Base-by-base conservation (phyloP, 92 coral and sea anemone species). In the Phenganax stokvisi region DNA sequence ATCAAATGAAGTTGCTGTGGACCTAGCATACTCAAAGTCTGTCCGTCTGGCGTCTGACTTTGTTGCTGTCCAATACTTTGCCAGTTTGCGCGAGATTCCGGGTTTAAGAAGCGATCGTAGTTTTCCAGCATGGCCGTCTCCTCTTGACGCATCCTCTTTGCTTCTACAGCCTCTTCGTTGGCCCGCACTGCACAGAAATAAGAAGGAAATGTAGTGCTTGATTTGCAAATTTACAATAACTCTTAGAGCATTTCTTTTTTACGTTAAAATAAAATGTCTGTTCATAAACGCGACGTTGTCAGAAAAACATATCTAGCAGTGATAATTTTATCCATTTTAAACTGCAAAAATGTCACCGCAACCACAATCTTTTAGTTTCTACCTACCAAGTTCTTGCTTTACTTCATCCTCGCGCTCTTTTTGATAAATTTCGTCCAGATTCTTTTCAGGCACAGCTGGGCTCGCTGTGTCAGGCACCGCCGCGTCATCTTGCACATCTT, bases 381-480 rank as follows among this genome's bases (percentile, higher is more conserved):
- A 79, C 83, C 10, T 64, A 79, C 83, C 83, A 16, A 79, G 83
- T 54, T 79, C 83, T 56, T 79, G 44, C 10, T 51, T 44, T 37
- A 79, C 83, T 4, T 47, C 59, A 6, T 53, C 17, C 20, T 79
- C 60, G 2, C 83, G 73, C n/a, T 79, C 71, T 25, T 64, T 79
- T 13, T 79, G 59, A 56, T 79, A 79, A 0, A 65, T 2, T 17
- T 79, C 83, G 27, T 79, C 83, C 54, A 79, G 51, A 51, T 79
- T 65, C 57, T 65, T 76, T 5, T 31, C 70, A 30, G 81, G 70
- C 51, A 15, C 30, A 15, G 61, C 51, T 52, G 65, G 51, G 47
- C 53, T 79, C 8, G 29, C 73, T 25, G 57, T 28, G 12, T 11
- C 29, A 2, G 83, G 51, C 2, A 11, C 51, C 16, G 73, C 31